Percentiles rank a stretch among this genome's conserved stretches.
phyloP scores from a whole-genome alignment of 1,140 invertebrate genomes.

The Rhopalosiphum maidis region DNA sequence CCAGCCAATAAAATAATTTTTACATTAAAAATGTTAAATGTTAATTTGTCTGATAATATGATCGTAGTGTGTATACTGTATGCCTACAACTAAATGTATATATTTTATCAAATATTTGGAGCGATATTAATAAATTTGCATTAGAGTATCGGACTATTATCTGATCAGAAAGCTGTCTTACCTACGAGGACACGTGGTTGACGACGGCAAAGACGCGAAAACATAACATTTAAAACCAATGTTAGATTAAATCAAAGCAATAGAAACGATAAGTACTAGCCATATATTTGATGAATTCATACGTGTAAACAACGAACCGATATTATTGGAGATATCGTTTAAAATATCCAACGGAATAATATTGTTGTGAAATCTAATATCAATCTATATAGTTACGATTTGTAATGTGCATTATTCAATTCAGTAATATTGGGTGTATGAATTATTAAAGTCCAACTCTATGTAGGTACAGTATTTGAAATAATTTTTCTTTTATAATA shows the following conservation, averaged over 20 bases:
- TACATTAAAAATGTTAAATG: not conserved
- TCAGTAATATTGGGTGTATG: not conserved
- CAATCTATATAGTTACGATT: not conserved
- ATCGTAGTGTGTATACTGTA: not conserved
- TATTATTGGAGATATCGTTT: not conserved
- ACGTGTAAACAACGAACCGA: not conserved
- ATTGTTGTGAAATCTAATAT: not conserved
- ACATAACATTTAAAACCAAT: not conserved
- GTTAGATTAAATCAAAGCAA: not conserved
- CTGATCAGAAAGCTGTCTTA: not conserved
- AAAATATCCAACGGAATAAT: not conserved
- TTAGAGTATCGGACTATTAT: not conserved
- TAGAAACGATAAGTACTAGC: not conserved
- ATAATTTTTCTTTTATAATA: not conserved
- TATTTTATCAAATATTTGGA: not conserved
- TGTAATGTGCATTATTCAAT: not conserved
- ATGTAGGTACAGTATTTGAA: not conserved
- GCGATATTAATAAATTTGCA: not conserved
- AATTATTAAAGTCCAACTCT: not conserved
- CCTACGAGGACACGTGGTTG: not conserved
- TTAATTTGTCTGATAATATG: not conserved
- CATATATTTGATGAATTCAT: not conserved
- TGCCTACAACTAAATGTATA: not conserved
- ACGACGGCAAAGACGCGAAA: no score
- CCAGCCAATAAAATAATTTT: not conserved